Base-by-base conservation (phyloP, 2,888 invertebrate species). In the Stegana nigrithorax region DNA sequence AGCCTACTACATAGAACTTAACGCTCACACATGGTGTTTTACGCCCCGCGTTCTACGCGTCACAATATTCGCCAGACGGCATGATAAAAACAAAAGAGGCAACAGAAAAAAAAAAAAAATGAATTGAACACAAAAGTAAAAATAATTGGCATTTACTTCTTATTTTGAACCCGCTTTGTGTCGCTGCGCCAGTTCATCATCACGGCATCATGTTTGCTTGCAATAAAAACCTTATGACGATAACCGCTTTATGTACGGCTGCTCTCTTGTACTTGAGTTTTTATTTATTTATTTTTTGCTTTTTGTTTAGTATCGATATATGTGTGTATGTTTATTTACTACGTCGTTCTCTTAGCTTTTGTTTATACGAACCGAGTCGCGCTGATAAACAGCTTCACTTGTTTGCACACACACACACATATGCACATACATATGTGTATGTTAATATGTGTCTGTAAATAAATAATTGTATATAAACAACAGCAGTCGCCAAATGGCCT, bases 311-410 rank as follows among this genome's bases (percentile, higher is more conserved):
- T 14, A n/a, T n/a, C n/a, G 4, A 39, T 6, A 39, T n/a, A 36
- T 36, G 14, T 10, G 14, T 10, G 4, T 36, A 6, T 6, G 14
- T 36, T 4, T 10, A 36, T 36, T n/a, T 36, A 2, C 39, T 4
- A 17, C 14, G 53, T 17, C 53, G 36, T 55, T 55, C 53, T n/a
- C 53, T 55, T 55, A 21, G 36, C 53, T 55, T 53, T 53, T 51
- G 36, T 55, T 32, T 55, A 23, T 36, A 21, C n/a, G 27, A 26
- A 51, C 27, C 29, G 51, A 51, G 23, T 29, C n/a, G 12, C 21
- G 53, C 53, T 55, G 53, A 55, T 55, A 55, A 55, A 55, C 53
- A 55, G 53, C 53, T 55, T 55, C 26, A 21, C 26, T 55, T 55
- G 53, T 55, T 55, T 55, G 36, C 53, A 32, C n/a, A 47, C 21